Conservation (phyloP, 2,797 vertebrate species). For the Eospalax fontanierii region DNA sequence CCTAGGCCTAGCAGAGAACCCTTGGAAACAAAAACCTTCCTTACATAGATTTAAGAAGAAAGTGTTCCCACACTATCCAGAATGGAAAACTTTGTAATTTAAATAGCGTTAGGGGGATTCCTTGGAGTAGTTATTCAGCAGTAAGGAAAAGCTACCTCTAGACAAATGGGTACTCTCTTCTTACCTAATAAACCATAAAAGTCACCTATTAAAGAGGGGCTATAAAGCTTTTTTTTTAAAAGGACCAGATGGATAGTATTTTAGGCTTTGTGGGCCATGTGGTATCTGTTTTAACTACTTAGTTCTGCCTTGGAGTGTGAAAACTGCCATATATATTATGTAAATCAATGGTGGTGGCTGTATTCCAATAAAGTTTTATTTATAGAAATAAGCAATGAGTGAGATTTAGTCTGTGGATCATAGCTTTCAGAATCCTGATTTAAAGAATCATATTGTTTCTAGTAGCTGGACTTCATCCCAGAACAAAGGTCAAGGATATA, state of each 20-base stretch:
- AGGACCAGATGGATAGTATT: conserved; percentile 22
- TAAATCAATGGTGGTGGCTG: not conserved
- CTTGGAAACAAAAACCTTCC: too few species aligned
- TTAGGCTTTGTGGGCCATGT: not conserved
- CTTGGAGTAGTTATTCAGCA: not conserved
- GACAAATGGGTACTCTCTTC: not conserved
- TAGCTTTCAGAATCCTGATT: not conserved
- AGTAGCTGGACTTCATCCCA: conserved; percentile 29
- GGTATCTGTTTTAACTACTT: not conserved
- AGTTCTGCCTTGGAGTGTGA: not conserved
- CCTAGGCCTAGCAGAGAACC: not conserved
- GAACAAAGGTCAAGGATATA: conserved; percentile 7
- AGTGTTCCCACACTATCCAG: too few species aligned
- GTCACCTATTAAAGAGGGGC: conserved; percentile 26
- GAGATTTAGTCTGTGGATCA: not conserved
- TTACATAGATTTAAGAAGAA: not conserved
- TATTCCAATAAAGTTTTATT: conserved; percentile 51
- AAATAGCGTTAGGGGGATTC: not conserved
- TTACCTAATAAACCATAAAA: conserved; percentile 33
- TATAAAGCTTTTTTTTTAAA: not conserved
- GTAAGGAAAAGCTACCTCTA: not conserved
- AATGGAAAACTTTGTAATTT: not conserved
- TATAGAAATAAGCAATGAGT: conserved; percentile 5
- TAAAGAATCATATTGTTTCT: conserved; percentile 54
- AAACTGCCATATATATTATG: not conserved